Evolutionary conservation across 2,888 invertebrate species (phyloP).

Genomic region (Chrysina gloriosa): DNA sequence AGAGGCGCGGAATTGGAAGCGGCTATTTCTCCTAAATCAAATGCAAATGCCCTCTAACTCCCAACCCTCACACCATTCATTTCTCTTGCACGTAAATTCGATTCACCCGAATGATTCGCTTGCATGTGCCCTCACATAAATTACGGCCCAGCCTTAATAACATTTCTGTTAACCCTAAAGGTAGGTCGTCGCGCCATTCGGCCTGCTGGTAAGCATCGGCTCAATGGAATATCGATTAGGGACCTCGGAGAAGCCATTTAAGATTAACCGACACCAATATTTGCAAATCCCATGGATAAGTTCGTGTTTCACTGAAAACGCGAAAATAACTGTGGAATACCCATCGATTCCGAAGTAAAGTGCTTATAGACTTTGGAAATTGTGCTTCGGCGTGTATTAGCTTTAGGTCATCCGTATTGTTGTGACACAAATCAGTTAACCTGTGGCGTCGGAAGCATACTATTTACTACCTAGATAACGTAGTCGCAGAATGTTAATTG

Average conservation of each 20-base stretch:
- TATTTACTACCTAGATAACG: no score
- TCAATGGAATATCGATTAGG: slow-evolving; percentile 27
- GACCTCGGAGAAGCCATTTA: slow-evolving; percentile 23
- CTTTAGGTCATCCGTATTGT: no score
- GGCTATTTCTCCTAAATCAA: slow-evolving; percentile 23
- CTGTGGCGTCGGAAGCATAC: no score
- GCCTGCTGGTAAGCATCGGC: background rate
- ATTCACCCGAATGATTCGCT: slow-evolving; percentile 14
- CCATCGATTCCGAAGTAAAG: background rate
- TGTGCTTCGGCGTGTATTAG: no score
- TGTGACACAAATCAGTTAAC: no score
- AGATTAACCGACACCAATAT: slow-evolving; percentile 18
- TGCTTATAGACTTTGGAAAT: no score
- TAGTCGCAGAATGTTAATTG: no score
- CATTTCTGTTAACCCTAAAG: slow-evolving; percentile 30
- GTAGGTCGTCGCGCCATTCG: slow-evolving; percentile 17
- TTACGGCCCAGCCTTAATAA: slow-evolving; percentile 18
- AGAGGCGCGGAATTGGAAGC: background rate
- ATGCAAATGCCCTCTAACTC: slow-evolving; percentile 12
- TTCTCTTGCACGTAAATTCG: slow-evolving; percentile 18
- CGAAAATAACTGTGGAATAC: background rate
- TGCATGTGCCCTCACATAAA: slow-evolving; percentile 32
- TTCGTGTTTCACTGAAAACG: background rate
- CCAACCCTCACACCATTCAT: slow-evolving; percentile 8
- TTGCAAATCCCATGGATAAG: background rate